Evolutionary conservation across 2,113 vertebrate genomes (phyloP).

Genomic region (Pelecanoides urinatrix): DNA sequence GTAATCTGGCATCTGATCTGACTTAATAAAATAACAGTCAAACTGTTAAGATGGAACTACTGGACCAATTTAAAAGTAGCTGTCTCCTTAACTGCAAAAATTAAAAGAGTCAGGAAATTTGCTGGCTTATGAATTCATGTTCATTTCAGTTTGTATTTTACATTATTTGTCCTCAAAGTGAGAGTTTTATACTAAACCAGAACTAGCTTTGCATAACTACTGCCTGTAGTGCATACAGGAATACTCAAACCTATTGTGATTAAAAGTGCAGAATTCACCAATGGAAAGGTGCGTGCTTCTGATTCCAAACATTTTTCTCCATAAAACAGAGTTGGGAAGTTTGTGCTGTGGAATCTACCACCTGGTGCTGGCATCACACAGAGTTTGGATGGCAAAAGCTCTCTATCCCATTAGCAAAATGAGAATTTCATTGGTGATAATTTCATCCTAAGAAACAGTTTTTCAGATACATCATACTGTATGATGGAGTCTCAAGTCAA

Average conservation of each 20-base stretch:
- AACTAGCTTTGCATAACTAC: not conserved
- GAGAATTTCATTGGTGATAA: not conserved
- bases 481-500: not conserved
- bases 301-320: not conserved
- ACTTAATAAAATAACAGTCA: not conserved
- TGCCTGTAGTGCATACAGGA: not conserved
- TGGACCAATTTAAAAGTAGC: not conserved
- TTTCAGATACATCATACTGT: not conserved
- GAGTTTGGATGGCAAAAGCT: not conserved
- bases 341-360: not conserved
- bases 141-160: not conserved
- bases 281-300: rapidly evolving
- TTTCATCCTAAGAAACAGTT: not conserved
- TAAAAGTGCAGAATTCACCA: not conserved
- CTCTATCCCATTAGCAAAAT: not conserved
- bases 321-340: not conserved
- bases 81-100: not conserved
- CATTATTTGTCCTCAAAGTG: not conserved
- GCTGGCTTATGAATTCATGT: not conserved
- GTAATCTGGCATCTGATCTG: not conserved
- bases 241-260: not conserved
- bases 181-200: not conserved
- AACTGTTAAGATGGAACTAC: not conserved
- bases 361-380: not conserved
- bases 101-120: not conserved